phyloP scores from a whole-genome alignment of 2,888 invertebrate genomes.

The Octonoba sinensis region DNA sequence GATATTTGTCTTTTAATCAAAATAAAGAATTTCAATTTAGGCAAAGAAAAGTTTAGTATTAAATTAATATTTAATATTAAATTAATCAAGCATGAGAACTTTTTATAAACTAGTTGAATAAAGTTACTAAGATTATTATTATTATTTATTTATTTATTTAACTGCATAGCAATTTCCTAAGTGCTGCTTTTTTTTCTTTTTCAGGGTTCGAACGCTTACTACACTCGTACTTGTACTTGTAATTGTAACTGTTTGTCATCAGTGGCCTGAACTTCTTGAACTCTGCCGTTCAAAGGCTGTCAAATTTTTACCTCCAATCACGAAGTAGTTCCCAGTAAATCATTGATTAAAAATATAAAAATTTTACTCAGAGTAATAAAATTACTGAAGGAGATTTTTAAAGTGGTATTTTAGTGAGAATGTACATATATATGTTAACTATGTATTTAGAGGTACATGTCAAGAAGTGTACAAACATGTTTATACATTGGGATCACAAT shows the following conservation, averaged over 20 bases:
- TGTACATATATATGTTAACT: conserved; percentile 46
- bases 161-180: no score
- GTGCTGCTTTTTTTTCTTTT: conserved; percentile 70
- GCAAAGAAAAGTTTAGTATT: no score
- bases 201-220: conserved; percentile 87
- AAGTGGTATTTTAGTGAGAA: conserved; percentile 40
- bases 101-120: no score
- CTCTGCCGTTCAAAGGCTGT: conserved; percentile 45
- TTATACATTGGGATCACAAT: no score
- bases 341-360: not conserved
- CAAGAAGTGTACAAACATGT: no score
- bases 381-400: conserved; percentile 8
- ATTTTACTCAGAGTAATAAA: not conserved
- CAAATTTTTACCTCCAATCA: conserved; percentile 32
- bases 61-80: no score
- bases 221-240: conserved; percentile 85
- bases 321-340: conserved; percentile 18
- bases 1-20: no score
- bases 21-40: no score
- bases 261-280: conserved; percentile 85
- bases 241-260: conserved; percentile 86
- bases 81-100: no score
- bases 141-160: no score
- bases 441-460: not conserved
- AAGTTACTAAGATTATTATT: no score